phyloP scores from a whole-genome alignment of 2,888 invertebrate species.

The Microctonus hyperodae region DNA sequence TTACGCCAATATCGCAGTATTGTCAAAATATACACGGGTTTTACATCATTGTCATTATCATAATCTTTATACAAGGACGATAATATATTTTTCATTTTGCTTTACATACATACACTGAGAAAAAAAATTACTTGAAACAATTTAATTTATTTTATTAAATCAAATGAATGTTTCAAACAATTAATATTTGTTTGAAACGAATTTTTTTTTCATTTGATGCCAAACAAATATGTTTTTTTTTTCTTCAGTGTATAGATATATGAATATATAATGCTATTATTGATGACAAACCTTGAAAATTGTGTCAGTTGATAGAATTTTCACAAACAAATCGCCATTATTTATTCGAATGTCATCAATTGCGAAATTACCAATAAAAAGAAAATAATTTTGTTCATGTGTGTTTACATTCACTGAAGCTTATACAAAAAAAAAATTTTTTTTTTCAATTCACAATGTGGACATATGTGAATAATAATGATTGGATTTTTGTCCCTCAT shows the following conservation, averaged over 20 bases:
- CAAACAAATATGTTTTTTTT: background rate
- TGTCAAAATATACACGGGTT: slow-evolving; percentile 60
- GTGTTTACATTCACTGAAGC: background rate
- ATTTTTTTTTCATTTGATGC: too few relatives aligned
- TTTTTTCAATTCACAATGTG: slow-evolving; percentile 32
- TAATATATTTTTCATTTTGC: background rate
- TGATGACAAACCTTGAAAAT: background rate
- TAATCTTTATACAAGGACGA: slow-evolving; percentile 22
- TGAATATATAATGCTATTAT: background rate
- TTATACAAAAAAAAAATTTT: slow-evolving; percentile 17
- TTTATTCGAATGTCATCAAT: background rate
- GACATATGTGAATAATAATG: slow-evolving; percentile 35
- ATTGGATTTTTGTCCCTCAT: background rate
- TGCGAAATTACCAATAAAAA: background rate
- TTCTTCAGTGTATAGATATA: too few relatives aligned
- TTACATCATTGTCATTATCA: slow-evolving; percentile 26
- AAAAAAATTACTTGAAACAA: too few relatives aligned
- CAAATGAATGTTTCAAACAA: too few relatives aligned
- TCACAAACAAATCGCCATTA: background rate
- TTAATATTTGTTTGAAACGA: too few relatives aligned
- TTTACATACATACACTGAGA: too few relatives aligned
- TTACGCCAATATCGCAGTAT: slow-evolving; percentile 52
- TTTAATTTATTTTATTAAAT: too few relatives aligned
- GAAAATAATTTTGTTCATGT: background rate
- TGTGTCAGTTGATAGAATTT: slow-evolving; percentile 4